Base-by-base conservation (phyloP, 2,113 vertebrate genomes). In the Chelonoidis abingdonii region DNA sequence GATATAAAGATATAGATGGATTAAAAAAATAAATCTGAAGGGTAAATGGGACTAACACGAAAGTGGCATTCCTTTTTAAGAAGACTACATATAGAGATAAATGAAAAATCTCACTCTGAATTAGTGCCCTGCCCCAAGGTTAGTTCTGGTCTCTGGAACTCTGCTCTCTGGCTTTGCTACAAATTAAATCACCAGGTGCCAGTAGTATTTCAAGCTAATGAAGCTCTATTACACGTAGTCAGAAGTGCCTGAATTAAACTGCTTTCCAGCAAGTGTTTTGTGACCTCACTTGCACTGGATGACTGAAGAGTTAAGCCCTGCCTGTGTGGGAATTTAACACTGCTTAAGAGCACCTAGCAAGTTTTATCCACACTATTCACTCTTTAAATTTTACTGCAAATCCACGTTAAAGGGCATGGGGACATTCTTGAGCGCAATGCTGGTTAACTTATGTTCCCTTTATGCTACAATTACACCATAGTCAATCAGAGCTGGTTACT, bases 211-310 rank as follows among this genome's bases (percentile, higher is more conserved):
- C 86, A 83, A 93, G 92, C 81, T 89, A 95, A 87, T 87, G 54
- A 92, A 88, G 82, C 79, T 97, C 92, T 88, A 94, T 97, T 97
- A 93, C 75, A 9, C 80, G 8, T 95, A 96, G 92, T 97, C 95
- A 97, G 95, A 91, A 29, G 22, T 78, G 90, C 93, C 89, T 94
- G 94, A 96, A 97, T 95, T 95, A 97, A 96, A 93, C 90, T 96
- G 94, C 90, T 97, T 97, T 97, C 95, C 81, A 97, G 90, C 96
- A 97, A 91, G 38, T 59, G 62, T 95, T 90, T 49, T 54, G 54
- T 96, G 96, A 96, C 90, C 80, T 96, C 47, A 49, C 95, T 92
- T 53, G 53, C 83, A 25, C 69, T 93, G 65, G 85, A 65, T 95
- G 52, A 38, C 94, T 86, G 38, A 84, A 88, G 90, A 90, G 78